phyloP scores from a whole-genome alignment of 2,888 invertebrate genomes.

The Drepana falcataria region DNA sequence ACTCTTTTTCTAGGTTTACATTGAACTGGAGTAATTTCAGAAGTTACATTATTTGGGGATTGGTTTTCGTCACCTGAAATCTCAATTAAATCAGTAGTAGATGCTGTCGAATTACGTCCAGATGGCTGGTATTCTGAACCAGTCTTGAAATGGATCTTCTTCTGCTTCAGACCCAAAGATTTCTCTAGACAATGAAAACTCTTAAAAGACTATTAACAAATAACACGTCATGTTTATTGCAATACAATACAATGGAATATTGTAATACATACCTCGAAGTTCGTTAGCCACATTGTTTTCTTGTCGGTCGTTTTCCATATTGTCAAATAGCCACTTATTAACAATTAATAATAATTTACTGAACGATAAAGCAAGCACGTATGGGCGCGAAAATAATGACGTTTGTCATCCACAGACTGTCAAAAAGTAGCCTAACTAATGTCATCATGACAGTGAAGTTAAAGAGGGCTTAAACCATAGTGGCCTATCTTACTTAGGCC shows the following conservation, averaged over 20 bases:
- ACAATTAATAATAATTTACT: background rate
- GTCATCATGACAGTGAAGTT: too few species aligned
- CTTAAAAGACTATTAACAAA: slow-evolving; percentile 1
- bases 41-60: slow-evolving; percentile 4
- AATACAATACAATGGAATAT: too few species aligned
- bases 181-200: slow-evolving; percentile 4
- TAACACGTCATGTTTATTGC: background rate
- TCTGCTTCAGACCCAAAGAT: slow-evolving; percentile 8
- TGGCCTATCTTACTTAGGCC: too few species aligned
- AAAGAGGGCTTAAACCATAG: too few species aligned
- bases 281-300: too few species aligned
- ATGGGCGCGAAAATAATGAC: background rate
- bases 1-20: slow-evolving; percentile 2
- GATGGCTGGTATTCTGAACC: slow-evolving; percentile 9
- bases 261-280: too few species aligned
- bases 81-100: background rate
- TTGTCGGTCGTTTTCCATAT: background rate
- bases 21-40: slow-evolving; percentile 5
- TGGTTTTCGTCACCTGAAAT: background rate
- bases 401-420: fast-evolving
- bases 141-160: slow-evolving; percentile 8
- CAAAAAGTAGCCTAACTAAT: too few species aligned
- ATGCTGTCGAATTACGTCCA: slow-evolving; percentile 3
- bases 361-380: background rate
- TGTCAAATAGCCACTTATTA: background rate